Base-by-base conservation (phyloP, 2,113 vertebrate species). In the Tragelaphus imberbis region DNA sequence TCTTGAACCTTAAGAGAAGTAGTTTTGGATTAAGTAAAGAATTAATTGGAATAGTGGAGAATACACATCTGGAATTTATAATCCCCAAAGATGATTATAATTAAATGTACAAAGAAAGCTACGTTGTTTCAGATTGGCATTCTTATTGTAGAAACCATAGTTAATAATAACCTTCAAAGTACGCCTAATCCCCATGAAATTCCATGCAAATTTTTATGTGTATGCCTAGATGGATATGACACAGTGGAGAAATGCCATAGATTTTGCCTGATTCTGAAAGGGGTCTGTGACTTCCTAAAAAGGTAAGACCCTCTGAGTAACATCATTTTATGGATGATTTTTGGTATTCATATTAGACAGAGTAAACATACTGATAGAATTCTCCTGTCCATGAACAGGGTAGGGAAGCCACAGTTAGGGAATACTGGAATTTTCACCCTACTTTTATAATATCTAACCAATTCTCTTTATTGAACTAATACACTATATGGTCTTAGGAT, bases 231-330 rank as follows among this genome's bases (percentile, higher is more conserved):
- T 81, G 44, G 61, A 40, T 30, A 8, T 87, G 89, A 95, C 25
- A 68, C 23, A 68, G 11, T 89, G n/a, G 53, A 89, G 68, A 84
- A 17, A 12, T 12, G 56, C n/a, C 36, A 33, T 16, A 75, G 12
- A 84, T 80, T 87, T 95, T 92, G 59, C 87, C 33, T 92, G 47
- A 90, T 91, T 87, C 15, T 65, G 47, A 91, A 61, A 94, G 33
- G n/a, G 19, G 21, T 61, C 88, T 96, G 36, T 92, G 88, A 94
- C n/a, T 90, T 96, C 47, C 23, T 14, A 55, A 94, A 88, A 82
- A n/a, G 44, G 36, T n/a, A 51, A 90, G 49, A 27, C 12, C 33
- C 44, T 91, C 63, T 87, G 30, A 77, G 56, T 59, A 92, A 91
- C 61, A 86, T 79, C 2, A 75, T 47, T 33, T 80, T 53, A 51